These are phyloP conservation scores for Huso huso DNA, from an alignment of 2,797 vertebrate species.

Conservation along the genomic window DNA sequence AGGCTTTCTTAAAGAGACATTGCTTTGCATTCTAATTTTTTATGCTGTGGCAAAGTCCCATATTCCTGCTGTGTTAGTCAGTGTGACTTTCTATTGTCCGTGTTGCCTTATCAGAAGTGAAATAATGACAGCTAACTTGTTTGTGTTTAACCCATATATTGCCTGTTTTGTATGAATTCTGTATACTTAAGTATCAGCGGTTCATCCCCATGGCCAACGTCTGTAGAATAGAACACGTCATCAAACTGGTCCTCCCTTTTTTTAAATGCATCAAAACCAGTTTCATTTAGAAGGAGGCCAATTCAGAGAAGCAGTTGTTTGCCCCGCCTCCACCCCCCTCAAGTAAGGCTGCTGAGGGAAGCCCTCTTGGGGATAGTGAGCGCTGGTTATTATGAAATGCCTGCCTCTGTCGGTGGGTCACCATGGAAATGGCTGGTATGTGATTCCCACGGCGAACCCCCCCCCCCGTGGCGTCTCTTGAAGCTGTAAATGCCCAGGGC, in stretches of 20 bases:
- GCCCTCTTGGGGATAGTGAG: constrained; percentile 53
- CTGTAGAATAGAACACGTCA: not conserved
- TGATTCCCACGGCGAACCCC: constrained; percentile 64
- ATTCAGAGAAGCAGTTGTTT: too few species aligned
- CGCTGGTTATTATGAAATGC: constrained; percentile 60
- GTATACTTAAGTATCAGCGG: too few species aligned
- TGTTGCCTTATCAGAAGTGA: too few species aligned
- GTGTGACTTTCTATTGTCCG: too few species aligned
- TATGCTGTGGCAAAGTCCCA: too few species aligned
- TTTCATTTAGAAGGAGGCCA: too few species aligned
- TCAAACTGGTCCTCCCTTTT: not conserved
- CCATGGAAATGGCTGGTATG: constrained; percentile 63
- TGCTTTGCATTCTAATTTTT: too few species aligned
- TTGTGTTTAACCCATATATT: too few species aligned
- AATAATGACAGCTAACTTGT: too few species aligned
- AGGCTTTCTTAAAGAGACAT: too few species aligned
- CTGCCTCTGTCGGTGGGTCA: constrained; percentile 54
- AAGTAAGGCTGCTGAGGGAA: constrained; percentile 33
- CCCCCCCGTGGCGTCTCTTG: constrained; percentile 10
- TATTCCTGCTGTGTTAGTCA: too few species aligned
- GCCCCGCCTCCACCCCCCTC: constrained; percentile 20
- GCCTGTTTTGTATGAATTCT: too few species aligned
- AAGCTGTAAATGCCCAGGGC: constrained; percentile 2
- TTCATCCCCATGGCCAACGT: not conserved
- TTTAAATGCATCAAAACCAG: not conserved